Conservation (phyloP, 2,113 vertebrate species). For the Neolamprologus falcicula region DNA sequence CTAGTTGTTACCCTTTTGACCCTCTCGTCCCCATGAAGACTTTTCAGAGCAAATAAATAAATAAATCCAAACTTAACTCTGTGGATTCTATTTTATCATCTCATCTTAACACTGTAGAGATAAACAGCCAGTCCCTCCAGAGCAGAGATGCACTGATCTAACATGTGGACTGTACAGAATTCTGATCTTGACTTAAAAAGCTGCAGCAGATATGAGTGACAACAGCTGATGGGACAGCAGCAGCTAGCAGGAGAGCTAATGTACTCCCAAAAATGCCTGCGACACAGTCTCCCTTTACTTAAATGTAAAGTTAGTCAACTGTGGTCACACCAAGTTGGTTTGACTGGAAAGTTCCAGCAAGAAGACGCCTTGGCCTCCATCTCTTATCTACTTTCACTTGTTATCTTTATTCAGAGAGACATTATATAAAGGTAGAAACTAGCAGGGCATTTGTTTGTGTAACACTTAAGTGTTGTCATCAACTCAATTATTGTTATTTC, state of each 20-base stretch:
- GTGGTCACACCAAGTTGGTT: not conserved
- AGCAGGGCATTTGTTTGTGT: not conserved
- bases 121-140: not conserved
- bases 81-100: not conserved
- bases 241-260: not conserved
- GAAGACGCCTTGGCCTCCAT: not conserved
- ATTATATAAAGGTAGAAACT: not conserved
- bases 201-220: not conserved
- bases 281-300: not conserved
- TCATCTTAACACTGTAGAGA: not conserved
- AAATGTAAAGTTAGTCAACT: not conserved
- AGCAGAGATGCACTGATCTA: not conserved
- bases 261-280: not conserved
- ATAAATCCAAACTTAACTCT: not conserved
- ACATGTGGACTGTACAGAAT: not conserved
- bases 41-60: not conserved
- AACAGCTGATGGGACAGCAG: not conserved
- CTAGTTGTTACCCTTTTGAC: not conserved
- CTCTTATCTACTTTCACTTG: not conserved
- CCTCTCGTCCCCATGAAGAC: not conserved
- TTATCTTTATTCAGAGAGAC: not conserved
- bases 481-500: not conserved
- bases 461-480: not conserved
- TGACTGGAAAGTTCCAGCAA: not conserved
- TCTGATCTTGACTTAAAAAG: not conserved